Evolutionary conservation across 1,140 invertebrate species (phyloP).

Genomic region (Solenopsis invicta): DNA sequence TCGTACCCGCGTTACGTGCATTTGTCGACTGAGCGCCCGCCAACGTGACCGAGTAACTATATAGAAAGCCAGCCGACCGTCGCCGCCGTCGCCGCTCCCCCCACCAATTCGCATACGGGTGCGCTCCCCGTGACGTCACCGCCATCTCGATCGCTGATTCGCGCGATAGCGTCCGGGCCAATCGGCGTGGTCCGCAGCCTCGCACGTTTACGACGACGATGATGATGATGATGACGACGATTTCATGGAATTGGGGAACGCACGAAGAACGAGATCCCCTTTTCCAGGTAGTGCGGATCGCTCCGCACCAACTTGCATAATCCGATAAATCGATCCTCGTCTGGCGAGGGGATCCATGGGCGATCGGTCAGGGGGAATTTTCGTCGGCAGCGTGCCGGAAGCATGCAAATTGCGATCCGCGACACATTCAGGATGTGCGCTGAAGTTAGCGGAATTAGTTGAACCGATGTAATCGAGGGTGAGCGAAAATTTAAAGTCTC

Average conservation of each 20-base stretch:
- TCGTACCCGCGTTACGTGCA: constrained; percentile 18
- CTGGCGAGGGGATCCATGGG: background rate
- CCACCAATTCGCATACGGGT: constrained; percentile 40
- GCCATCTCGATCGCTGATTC: constrained; percentile 80
- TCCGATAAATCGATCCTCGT: constrained; percentile 50
- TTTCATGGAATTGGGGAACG: constrained; percentile 65
- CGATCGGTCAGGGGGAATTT: constrained; percentile 40
- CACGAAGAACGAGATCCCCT: constrained; percentile 66
- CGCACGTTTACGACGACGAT: constrained; percentile 30
- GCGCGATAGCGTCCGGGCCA: constrained; percentile 75
- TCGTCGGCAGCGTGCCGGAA: constrained; percentile 33
- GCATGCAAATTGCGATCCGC: constrained; percentile 23
- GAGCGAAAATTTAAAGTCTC: background rate
- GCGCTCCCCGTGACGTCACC: constrained; percentile 76
- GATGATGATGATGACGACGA: too few species aligned
- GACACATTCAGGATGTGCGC: constrained; percentile 32
- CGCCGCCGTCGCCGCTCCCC: constrained; percentile 14
- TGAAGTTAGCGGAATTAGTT: constrained; percentile 14
- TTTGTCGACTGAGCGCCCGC: constrained; percentile 77
- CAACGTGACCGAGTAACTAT: constrained; percentile 81
- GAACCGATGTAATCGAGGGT: constrained; percentile 29
- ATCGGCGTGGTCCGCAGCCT: constrained; percentile 63
- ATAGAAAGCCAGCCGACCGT: constrained; percentile 71
- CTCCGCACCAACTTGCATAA: constrained; percentile 62
- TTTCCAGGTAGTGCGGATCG: constrained; percentile 70